Base-by-base conservation (phyloP, 1,140 invertebrate genomes). In the Microvelia longipes region DNA sequence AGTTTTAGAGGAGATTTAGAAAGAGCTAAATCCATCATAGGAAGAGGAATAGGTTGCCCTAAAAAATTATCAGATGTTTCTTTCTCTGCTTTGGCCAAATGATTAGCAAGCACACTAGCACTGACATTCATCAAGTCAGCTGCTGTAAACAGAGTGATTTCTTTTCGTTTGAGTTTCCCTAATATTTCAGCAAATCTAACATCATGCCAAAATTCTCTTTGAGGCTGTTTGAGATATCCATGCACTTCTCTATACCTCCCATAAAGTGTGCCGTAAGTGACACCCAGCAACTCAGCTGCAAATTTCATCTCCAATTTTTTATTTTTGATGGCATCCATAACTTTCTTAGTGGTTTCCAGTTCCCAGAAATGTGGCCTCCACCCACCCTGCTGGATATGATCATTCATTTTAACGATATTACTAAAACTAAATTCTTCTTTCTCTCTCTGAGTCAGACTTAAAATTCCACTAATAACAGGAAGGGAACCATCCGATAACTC, bases 301-400 rank as follows among this genome's bases (percentile, higher is more conserved):
- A 90, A 89, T 80, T 94, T 94, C 92, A 94, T 94, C 81, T 94
- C 92, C 74, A 94, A 78, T 81, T 92, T 90, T 80, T 93, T 93
- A 73, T 90, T 90, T 74, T 91, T 89, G 26, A 93, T 92, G 19
- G 90, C 89, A 77, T 93, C 91, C 88, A 94, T 91, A 50, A 94
- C 87, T 67, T 88, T 83, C 78, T 88, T 85, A 65, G 89, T 90
- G 71, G 89, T 89, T 1, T 87, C 85, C 78, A 93, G 91, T 77
- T 94, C 91, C 92, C 92, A 94, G 79, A 94, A 94, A 77, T 94
- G 91, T 71, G 92, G 91, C 61, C 92, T 81, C 30, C 91, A 80
- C 1, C 91, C 91, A 75, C 90, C 90, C 75, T 89, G 88, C 72
- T 78, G 77, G 73, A 94, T 80, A 77, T 93, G 93, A 76, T 92